Base-by-base conservation (phyloP, 2,113 vertebrate species). In the Tapirus terrestris region DNA sequence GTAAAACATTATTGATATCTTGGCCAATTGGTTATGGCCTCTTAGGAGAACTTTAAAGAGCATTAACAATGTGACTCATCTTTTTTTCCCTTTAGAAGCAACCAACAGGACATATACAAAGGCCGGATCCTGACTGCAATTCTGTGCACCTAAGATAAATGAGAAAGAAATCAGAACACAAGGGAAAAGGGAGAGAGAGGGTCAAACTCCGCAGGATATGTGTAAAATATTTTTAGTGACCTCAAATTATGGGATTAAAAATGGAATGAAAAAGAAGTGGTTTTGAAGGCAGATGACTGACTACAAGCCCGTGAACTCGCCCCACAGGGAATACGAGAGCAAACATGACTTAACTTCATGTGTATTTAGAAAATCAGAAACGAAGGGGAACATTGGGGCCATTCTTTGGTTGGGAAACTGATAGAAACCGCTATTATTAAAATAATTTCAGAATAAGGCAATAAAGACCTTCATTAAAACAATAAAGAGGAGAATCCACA, bases 231-330 rank as follows among this genome's bases (percentile, higher is more conserved):
- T 88, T 95, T 80, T 84, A 82, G 53, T 93, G 86, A 86, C 65
- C 39, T 91, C 31, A 91, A 97, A 88, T 92, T 95, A 94, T n/a
- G 39, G 56, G 29, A 63, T 96, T 95, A 94, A 96, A 97, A 85
- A 81, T 51, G 33, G 60, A 96, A 93, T 82, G 53, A 91, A 93
- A 83, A 93, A 29, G 75, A 91, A 83, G 43, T 61, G 33, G 43
- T 89, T 94, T 95, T 91, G 51, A 91, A 85, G 61, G 12, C 29
- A 77, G 65, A 67, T 21, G 56, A 80, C 1, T 88, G 76, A 95
- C 84, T n/a, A 63, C 2, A 73, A 73, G 45, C 58, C 51, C 63
- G 76, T 85, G 29, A 91, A 89, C 31, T 92, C 73, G 12, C 61
- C 91, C 17, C 85, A 11, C 60, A 68, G 29, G 58, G 91, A 92